Evolutionary conservation across 1,140 invertebrate genomes (phyloP), one percentile per base, ranked within the genome.

Genomic region (Nomia melanderi): DNA sequence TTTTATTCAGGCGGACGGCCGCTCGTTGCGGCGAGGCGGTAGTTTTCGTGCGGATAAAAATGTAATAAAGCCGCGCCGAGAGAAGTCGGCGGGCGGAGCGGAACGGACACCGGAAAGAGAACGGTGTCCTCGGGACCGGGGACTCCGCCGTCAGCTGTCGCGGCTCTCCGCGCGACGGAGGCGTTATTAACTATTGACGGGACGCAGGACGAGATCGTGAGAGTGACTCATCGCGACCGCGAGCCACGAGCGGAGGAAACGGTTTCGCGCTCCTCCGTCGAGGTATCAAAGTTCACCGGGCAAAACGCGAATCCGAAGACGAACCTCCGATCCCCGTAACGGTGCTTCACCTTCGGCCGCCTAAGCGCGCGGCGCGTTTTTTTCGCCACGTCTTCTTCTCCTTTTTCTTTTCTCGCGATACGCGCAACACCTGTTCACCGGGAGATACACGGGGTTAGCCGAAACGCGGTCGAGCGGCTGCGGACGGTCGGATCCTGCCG

Each of bases 1-100:
- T 74, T 82, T 83, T 83, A 83, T 83, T 82, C 53, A 83, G 33
- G 23, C 20, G 39, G 1, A 56, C n/a, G 11, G 25, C 6, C 6
- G 33, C 0, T 8, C n/a, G 41, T 31, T 31, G 47, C n/a, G 36
- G 3, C 29, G 11, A n/a, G 1, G 23, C 53, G 11, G 6, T 0
- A 36, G 44, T 54, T 62, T 54, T 53, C 39, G 9, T 71, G 2
- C 2, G 7, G 17, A 31, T 39, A 23, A 77, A 54, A 31, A 54
- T 53, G 41, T 1, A 20, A 39, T 31, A 70, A 41, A 39, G 20
- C 1, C 2, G 6, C 31, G 33, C 17, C 25, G 20, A n/a, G 9
- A 54, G 17, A 50, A 17, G 17, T 17, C n/a, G 6, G 47, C 47
- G 8, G 14, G 2, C 2, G 1, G 36, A 7, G 36, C 36, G 14